Conservation (phyloP, 2,797 vertebrate genomes). For the Thunnus albacares region DNA sequence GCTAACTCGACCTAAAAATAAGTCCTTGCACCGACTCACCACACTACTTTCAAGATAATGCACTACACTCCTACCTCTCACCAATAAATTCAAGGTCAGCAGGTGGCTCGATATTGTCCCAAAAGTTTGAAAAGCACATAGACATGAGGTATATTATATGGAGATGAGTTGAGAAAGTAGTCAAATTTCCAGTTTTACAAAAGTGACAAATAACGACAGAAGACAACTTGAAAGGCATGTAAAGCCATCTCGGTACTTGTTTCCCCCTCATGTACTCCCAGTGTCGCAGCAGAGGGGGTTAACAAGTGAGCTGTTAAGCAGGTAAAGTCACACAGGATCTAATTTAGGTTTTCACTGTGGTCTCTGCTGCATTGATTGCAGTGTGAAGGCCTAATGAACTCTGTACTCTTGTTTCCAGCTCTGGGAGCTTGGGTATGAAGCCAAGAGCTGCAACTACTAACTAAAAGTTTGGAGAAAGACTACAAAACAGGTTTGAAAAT, state of each 20-base stretch:
- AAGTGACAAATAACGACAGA: constrained; percentile 42
- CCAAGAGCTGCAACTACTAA: constrained; percentile 63
- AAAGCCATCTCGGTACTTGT: constrained; percentile 36
- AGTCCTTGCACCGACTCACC: constrained; percentile 39
- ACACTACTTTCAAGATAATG: constrained; percentile 59
- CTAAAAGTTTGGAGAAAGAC: constrained; percentile 61
- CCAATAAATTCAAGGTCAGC: constrained; percentile 76
- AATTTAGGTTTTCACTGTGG: constrained; percentile 80
- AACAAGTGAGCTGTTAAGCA: constrained; percentile 77
- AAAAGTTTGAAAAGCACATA: constrained; percentile 43
- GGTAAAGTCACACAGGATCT: constrained; percentile 83
- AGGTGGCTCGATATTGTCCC: constrained; percentile 46
- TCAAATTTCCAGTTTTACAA: constrained; percentile 38
- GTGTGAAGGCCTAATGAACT: constrained; percentile 83
- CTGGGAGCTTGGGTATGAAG: constrained; percentile 66
- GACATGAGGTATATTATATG: constrained; percentile 42
- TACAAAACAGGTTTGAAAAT: constrained; percentile 48
- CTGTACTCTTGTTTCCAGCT: constrained; percentile 69
- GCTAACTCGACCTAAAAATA: constrained; percentile 49
- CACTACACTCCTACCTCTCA: constrained; percentile 51
- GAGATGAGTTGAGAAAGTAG: constrained; percentile 43
- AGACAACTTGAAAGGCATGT: constrained; percentile 56
- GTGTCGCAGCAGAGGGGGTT: constrained; percentile 43
- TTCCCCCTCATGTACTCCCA: constrained; percentile 36
- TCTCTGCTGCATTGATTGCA: constrained; percentile 83